These are phyloP conservation scores for Heliconius nattereri DNA, from an alignment of 1,140 invertebrate species.

Conservation along the genomic window DNA sequence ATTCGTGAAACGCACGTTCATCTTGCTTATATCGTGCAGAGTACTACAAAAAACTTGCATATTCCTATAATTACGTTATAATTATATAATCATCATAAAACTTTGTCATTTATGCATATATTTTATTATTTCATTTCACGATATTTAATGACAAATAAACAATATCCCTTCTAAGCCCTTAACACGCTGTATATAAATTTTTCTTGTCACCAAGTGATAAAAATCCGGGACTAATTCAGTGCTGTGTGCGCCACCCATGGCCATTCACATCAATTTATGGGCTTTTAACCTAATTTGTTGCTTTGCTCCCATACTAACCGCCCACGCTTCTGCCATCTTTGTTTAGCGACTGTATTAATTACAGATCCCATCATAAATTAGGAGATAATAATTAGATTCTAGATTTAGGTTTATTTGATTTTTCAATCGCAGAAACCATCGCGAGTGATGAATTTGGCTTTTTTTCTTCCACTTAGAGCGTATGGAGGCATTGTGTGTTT, in stretches of 20 bases:
- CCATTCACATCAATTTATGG: constrained; percentile 77
- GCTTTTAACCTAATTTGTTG: constrained; percentile 80
- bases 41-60: too few species aligned
- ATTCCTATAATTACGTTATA: too few species aligned
- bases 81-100: too few species aligned
- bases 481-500: too few species aligned
- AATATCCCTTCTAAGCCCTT: not conserved
- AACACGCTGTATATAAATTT: constrained; percentile 64
- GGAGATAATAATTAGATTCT: not conserved
- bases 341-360: constrained; percentile 42
- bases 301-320: constrained; percentile 37
- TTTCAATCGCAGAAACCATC: not conserved
- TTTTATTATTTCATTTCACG: not conserved
- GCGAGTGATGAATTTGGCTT: not conserved
- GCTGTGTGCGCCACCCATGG: constrained; percentile 72
- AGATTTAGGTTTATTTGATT: not conserved
- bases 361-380: constrained; percentile 33
- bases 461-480: not conserved
- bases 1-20: not conserved
- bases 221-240: constrained; percentile 75
- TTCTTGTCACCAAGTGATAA: constrained; percentile 74
- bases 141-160: not conserved
- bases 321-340: constrained; percentile 40
- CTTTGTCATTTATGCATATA: not conserved
- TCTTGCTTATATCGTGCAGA: not conserved